Evolutionary conservation across 2,113 vertebrate genomes (phyloP).

Genomic region (Rhea pennata): DNA sequence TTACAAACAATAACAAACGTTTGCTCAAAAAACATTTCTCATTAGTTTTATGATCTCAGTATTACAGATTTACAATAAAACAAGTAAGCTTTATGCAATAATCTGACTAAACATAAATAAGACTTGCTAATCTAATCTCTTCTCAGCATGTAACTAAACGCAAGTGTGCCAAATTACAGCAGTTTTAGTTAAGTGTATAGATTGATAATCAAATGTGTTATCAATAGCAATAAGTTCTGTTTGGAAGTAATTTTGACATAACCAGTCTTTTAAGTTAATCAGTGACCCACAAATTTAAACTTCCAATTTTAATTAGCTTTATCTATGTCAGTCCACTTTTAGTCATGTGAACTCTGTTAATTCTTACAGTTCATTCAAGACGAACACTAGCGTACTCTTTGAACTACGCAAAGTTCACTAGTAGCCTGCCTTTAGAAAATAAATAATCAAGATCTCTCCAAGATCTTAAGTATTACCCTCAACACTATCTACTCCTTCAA

Average conservation of each 20-base stretch:
- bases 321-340: neutral
- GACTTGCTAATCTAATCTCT: slow-evolving; percentile 14
- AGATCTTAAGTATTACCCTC: neutral
- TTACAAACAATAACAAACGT: neutral
- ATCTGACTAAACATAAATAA: slow-evolving; percentile 31
- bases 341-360: neutral
- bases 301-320: neutral
- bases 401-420: neutral
- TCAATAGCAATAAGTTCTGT: neutral
- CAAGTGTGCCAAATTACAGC: neutral
- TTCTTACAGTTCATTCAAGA: neutral
- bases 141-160: slow-evolving; percentile 10
- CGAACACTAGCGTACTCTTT: neutral
- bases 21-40: neutral
- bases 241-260: slow-evolving; percentile 8
- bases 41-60: neutral
- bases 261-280: neutral
- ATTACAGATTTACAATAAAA: neutral
- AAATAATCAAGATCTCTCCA: neutral
- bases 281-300: neutral
- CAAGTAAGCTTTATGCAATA: neutral
- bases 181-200: neutral
- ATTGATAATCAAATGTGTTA: neutral
- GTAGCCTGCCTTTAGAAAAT: neutral
- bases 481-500: neutral